Evolutionary conservation across 2,888 invertebrate genomes (phyloP), one percentile per base, ranked within the genome.

Genomic region (Acanthopleura granulata): DNA sequence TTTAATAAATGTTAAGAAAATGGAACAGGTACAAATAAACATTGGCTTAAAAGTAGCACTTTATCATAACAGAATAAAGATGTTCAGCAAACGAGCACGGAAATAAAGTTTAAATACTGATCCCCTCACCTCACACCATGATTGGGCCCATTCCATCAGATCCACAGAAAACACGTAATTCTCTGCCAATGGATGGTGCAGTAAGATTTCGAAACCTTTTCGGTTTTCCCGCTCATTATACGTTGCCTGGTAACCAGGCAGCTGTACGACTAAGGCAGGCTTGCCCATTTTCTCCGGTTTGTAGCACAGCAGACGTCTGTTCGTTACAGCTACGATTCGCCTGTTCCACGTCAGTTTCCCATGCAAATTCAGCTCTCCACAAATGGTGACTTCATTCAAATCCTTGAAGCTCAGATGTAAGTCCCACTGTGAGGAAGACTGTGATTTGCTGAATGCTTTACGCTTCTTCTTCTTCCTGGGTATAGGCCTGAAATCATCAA

Each of bases 341-440:
- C 82, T 81, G n/a, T 82, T 86, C 87, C 87, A 88, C 27, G 83
- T 80, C 62, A 88, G 80, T 75, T 86, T 86, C 69, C 86, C 84
- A 62, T 81, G 81, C 74, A 84, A 83, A 62, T 83, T 80, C 18
- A 88, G 83, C 70, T 88, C 88, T 14, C 88, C 88, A 0, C 84
- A 84, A 27, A 86, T 74, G 0, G 81, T 73, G 22, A 87, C 78
- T 51, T 84, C 82, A 15, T 86, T 84, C 50, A 87, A 76, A 57
- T 81, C 77, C 62, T 79, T 77, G 74, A 83, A 85, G 12, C 85
- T 84, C 18, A 81, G 79, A 62, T 78, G 80, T 61, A 84, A 76
- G 72, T 87, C 86, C 82, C 82, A 83, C 74, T 81, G 76, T 1
- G 80, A 79, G 0, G 84, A 82, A 15, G 84, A 83, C 0, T 80